These are phyloP conservation scores for Protaetia brevitarsis DNA, from an alignment of 1,140 invertebrate species.

Conservation along the genomic window DNA sequence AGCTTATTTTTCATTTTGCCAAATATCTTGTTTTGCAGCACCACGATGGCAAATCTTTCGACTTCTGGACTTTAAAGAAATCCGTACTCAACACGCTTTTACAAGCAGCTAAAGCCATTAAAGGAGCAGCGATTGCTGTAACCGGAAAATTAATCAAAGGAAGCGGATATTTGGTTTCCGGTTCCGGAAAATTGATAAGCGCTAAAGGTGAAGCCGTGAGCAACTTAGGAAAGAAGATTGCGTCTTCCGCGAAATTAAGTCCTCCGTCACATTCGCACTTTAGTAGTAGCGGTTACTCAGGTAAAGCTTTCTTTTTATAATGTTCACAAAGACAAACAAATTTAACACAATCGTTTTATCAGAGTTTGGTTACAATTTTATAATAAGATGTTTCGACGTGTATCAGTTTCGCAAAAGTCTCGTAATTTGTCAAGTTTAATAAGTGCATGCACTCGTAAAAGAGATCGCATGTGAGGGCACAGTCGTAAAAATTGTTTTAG, in stretches of 20 bases:
- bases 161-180: constrained; percentile 69
- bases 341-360: background rate
- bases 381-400: background rate
- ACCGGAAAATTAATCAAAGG: constrained; percentile 83
- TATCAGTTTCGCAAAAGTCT: background rate
- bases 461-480: too few species aligned
- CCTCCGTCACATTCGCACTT: constrained; percentile 46
- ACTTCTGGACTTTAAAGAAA: constrained; percentile 75
- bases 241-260: constrained; percentile 64
- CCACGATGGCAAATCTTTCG: constrained; percentile 58
- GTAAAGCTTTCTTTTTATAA: too few species aligned
- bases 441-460: background rate
- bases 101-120: constrained; percentile 80
- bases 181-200: constrained; percentile 69
- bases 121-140: constrained; percentile 76
- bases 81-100: constrained; percentile 74
- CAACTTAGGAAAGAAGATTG: constrained; percentile 71
- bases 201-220: constrained; percentile 71
- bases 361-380: background rate
- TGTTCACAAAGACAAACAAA: too few species aligned
- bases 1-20: background rate
- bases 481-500: too few species aligned
- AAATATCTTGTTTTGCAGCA: background rate
- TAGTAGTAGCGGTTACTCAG: constrained; percentile 29
- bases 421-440: background rate